Conservation (phyloP, 2,888 invertebrate species). For the Melanostoma scalare region DNA sequence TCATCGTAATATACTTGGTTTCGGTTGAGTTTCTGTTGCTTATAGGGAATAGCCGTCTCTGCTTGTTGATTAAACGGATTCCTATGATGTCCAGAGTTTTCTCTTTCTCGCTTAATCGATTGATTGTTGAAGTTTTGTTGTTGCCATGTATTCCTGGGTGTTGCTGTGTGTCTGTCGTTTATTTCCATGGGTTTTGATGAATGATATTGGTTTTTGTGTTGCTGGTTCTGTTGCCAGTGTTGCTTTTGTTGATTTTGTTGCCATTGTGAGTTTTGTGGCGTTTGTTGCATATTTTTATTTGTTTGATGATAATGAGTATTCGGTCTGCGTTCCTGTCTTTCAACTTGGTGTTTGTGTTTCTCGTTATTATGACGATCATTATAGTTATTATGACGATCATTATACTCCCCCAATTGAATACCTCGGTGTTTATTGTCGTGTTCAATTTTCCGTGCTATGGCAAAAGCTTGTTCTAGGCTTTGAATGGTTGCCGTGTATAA, state of each 20-base stretch:
- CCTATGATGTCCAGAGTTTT: too few species aligned
- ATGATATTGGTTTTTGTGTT: not conserved
- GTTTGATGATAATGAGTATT: not conserved
- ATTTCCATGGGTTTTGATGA: not conserved
- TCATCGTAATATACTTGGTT: not conserved
- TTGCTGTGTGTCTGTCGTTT: not conserved
- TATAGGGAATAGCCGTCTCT: too few species aligned
- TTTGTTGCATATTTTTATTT: not conserved
- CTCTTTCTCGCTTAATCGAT: too few species aligned
- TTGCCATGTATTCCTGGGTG: too few species aligned
- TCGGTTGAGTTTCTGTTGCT: not conserved
- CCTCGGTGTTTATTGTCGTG: not conserved
- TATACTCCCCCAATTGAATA: not conserved
- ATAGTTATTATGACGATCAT: too few species aligned
- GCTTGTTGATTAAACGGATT: too few species aligned
- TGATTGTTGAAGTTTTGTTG: too few species aligned
- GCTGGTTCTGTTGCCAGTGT: too few species aligned
- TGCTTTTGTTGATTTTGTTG: too few species aligned
- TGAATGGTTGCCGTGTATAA: not conserved
- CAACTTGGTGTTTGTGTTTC: not conserved
- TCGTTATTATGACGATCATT: too few species aligned
- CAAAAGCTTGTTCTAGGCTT: not conserved
- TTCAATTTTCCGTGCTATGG: not conserved
- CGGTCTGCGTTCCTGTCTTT: not conserved
- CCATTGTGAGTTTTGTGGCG: too few species aligned